Base-by-base conservation (phyloP, 2,113 vertebrate genomes). In the Clupea harengus region DNA sequence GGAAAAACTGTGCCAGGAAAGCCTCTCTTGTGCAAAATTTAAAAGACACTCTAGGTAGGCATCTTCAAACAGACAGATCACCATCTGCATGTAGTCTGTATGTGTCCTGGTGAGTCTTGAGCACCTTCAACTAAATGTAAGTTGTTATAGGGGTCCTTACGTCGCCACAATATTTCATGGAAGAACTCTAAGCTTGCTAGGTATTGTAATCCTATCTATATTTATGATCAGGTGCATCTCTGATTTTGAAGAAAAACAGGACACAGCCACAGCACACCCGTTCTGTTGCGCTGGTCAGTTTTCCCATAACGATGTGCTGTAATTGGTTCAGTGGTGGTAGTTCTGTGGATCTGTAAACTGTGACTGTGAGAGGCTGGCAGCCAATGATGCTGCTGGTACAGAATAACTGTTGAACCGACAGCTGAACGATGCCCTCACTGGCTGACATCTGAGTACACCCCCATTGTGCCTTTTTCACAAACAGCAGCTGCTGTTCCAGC, bases 21-120 rank as follows among this genome's bases (percentile, higher is more conserved):
- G 97, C 95, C 28, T 97, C 97, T 22, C 97, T 98, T 87, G 97
- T 98, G 83, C 97, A 97, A 93, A 98, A 97, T 86, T 92, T 97
- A 82, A 97, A 97, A 93, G 97, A 97, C 91, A 97, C 97, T 9
- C 94, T 97, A 57, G 97, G 97, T 97, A 94, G 92, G 92, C 89
- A 20, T 78, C 25, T 15, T 60, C 18, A 60, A 6, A 20, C 54
- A 22, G 54, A 22, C 54, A 60, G 54, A 3, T 60, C 54, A 60
- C 54, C 54, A 6, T 18, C 18, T 17, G 4, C 52, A 18, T 54
- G 17, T 22, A 22, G 54, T 60, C 18, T 60, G 20, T 22, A 22
- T 60, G 18, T 60, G 3, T 60, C 20, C 18, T 18, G 54, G 39
- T 39, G 39, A 39, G 2, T 39, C 20, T 20, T 60, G 18, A 22